Evolutionary conservation across 1,140 invertebrate genomes (phyloP).

Genomic region (Zaprionus lachaisei): DNA sequence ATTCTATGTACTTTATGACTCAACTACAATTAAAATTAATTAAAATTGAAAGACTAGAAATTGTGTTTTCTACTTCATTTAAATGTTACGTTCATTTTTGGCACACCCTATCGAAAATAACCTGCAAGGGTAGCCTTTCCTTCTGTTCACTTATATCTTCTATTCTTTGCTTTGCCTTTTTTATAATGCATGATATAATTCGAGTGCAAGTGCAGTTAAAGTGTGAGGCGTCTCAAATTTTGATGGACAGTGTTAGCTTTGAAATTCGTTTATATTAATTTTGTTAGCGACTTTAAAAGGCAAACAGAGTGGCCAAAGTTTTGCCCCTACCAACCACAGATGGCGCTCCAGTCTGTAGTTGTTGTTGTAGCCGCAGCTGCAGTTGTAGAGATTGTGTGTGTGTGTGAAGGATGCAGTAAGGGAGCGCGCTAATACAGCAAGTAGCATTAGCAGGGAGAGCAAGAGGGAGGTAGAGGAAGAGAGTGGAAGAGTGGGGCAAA

Average conservation of each 20-base stretch:
- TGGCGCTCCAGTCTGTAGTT: neutral
- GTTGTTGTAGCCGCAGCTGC: neutral
- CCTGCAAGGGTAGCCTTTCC: no score
- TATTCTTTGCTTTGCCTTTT: neutral
- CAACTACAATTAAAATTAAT: no score
- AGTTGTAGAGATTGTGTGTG: neutral
- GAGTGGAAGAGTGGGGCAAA: slow-evolving; percentile 35
- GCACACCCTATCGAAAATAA: no score
- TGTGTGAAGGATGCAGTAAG: neutral
- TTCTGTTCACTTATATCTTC: no score
- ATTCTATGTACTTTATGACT: no score
- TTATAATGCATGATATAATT: neutral
- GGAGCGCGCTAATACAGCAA: neutral
- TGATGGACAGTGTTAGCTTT: neutral
- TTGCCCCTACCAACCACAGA: neutral
- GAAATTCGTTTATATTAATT: neutral
- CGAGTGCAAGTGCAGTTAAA: no score
- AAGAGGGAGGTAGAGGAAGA: neutral
- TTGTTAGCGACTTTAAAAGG: slow-evolving; percentile 2
- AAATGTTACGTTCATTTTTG: no score
- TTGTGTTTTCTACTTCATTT: no score
- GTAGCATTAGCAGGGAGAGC: neutral
- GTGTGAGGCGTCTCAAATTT: neutral
- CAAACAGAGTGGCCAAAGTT: neutral
- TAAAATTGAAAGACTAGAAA: no score